Conservation (phyloP, 2,888 invertebrate genomes). For the Autographa gamma region DNA sequence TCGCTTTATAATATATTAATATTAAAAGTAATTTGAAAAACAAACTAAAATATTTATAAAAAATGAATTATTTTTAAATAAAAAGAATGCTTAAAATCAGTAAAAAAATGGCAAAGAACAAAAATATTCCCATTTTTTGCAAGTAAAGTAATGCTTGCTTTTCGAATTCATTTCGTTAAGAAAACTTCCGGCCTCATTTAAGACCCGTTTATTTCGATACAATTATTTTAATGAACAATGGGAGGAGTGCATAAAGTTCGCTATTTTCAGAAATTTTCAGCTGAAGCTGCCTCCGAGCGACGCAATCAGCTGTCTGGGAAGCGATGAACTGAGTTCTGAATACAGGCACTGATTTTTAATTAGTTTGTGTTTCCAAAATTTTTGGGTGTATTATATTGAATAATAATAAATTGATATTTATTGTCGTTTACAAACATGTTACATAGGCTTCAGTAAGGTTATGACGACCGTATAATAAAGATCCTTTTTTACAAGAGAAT, state of each 20-base stretch:
- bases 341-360: slow-evolving; percentile 2
- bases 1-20: no score
- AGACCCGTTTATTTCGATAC: slow-evolving; percentile 2
- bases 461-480: no score
- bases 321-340: neutral
- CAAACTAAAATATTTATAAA: no score
- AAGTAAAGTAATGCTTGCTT: neutral
- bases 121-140: no score
- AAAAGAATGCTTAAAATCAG: no score
- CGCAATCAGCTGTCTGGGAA: slow-evolving; percentile 1
- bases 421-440: no score
- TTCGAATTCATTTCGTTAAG: neutral
- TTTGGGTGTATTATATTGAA: neutral
- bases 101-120: no score
- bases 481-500: no score
- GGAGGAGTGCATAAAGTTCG: neutral
- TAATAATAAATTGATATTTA: no score
- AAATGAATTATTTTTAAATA: no score
- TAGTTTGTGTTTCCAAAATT: neutral
- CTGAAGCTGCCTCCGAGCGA: neutral
- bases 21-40: no score
- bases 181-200: neutral
- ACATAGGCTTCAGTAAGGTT: no score
- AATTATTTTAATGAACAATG: slow-evolving; percentile 4
- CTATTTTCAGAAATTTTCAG: neutral